Evolutionary conservation across 2,888 invertebrate species (phyloP), one percentile per base, ranked within the genome.

Genomic region (Ophonus ardosiacus): DNA sequence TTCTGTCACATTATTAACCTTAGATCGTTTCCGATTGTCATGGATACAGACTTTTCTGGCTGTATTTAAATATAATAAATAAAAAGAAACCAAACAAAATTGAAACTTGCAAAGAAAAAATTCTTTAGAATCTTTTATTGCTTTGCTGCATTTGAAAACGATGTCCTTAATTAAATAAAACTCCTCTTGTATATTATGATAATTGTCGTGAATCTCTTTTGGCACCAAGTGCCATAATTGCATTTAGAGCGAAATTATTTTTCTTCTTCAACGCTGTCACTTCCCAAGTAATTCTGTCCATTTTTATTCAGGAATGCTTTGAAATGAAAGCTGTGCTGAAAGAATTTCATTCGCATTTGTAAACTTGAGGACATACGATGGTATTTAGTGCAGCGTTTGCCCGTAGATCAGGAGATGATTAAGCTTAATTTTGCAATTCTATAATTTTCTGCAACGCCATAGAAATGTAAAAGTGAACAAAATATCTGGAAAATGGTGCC

Each of bases 301-400:
- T 78, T 78, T 78, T 78, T 78, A 78, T 78, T 78, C 57, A 56
- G 56, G 78, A 78, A 57, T 78, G 78, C 78, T 78, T 78, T 78
- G 78, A 78, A 57, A 57, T 78, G 56, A 57, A 78, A 57, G 57
- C 38, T 56, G 7, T 56, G 57, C 56, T 15, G 40, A 71, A 84
- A 61, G 76, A 84, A 63, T 78, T 78, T 84, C 65, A 78, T 78
- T 78, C 63, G 63, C 76, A 83, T 83, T 65, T 78, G 76, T 78
- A 65, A 21, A 78, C 31, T 31, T 2, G 31, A 65, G 51, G 51
- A 78, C 63, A 56, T 24, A 10, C 40, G 21, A 21, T 57, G 78
- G 74, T 61, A 38, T 83, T 83, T 76, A 74, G 76, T 84, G 65
- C 84, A 78, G 43, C 76, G 78, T 84, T 78, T 84, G 78, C n/a